Base-by-base conservation (phyloP, 2,797 vertebrate genomes). In the Artibeus lituratus region DNA sequence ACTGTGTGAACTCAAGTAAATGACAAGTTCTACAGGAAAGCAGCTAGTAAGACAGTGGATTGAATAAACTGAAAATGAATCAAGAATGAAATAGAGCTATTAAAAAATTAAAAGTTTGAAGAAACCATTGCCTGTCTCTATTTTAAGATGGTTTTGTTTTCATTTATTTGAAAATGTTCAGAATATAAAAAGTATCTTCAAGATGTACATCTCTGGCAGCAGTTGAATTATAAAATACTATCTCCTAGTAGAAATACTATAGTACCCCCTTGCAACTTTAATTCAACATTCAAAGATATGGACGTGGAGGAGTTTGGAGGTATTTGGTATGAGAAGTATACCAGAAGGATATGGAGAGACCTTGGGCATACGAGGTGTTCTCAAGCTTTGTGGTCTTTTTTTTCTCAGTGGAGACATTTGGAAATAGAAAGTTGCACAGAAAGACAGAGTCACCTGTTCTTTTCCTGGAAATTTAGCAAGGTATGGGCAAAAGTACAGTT, bases 101-200 rank as follows among this genome's bases (percentile, higher is more conserved):
- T 94, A 74, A 96, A n/a, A 42, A 90, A 67, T 32, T 39, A 91
- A 39, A 80, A 53, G 65, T 73, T 80, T 81, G 51, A 80, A 44
- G 65, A 87, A 86, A 81, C 21, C 18, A 42, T 67, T n/a, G 37
- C 62, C 53, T 73, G 39, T 57, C 44, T 93, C 62, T 96, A 72
- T 94, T 84, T 92, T 74, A 87, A 74, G n/a, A 94, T 16, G 9
- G 14, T 77, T 95, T 59, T 93, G 59, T 87, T 90, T 87, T 67
- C 51, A 87, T 93, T 93, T 91, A 86, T 81, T 84, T 87, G 49
- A 87, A 81, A 89, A 91, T 21, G 29, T 89, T 76, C 32, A 42
- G 70, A 94, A 92, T 84, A 72, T 57, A 24, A 77, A 53, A 26
- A 39, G 11, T 59, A 47, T 86, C 94, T 83, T 90, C 18, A 37